Percentiles rank a stretch among this genome's conserved stretches.
Conservation (phyloP, 2,113 vertebrate species). For the Monopterus albus region DNA sequence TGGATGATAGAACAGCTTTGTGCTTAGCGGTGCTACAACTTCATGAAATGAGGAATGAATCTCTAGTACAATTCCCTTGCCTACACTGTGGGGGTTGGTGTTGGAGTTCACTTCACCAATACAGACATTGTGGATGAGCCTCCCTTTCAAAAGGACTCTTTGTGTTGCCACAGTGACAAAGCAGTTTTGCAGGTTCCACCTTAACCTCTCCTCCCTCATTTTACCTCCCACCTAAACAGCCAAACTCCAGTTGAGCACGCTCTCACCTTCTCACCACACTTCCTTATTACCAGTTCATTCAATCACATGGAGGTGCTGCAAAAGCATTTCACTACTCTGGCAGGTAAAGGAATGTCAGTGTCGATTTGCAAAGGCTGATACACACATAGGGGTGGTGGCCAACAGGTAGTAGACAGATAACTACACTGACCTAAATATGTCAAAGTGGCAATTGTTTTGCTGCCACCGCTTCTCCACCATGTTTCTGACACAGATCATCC, state of each 20-base stretch:
- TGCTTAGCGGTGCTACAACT: background rate
- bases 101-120: slow-evolving; percentile 24
- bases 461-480: slow-evolving; percentile 14
- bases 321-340: slow-evolving; percentile 29
- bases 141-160: slow-evolving; percentile 41
- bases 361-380: too few species aligned
- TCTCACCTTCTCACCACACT: slow-evolving; percentile 41
- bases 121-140: slow-evolving; percentile 43
- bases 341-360: slow-evolving; percentile 7
- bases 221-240: slow-evolving; percentile 26
- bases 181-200: slow-evolving; percentile 78
- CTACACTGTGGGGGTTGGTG: slow-evolving; percentile 15
- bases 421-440: slow-evolving; percentile 60
- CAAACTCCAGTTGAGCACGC: slow-evolving; percentile 27
- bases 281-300: slow-evolving; percentile 63
- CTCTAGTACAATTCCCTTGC: slow-evolving; percentile 14
- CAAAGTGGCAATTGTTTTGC: slow-evolving; percentile 36
- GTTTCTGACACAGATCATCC: background rate
- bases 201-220: slow-evolving; percentile 45
- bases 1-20: background rate
- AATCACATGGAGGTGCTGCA: slow-evolving; percentile 44
- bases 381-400: too few species aligned
- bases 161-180: slow-evolving; percentile 77
- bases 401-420: slow-evolving; percentile 47
- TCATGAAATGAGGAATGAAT: background rate